These are phyloP conservation scores for Boloria selene DNA, from an alignment of 2,888 invertebrate genomes.

Conservation along the genomic window DNA sequence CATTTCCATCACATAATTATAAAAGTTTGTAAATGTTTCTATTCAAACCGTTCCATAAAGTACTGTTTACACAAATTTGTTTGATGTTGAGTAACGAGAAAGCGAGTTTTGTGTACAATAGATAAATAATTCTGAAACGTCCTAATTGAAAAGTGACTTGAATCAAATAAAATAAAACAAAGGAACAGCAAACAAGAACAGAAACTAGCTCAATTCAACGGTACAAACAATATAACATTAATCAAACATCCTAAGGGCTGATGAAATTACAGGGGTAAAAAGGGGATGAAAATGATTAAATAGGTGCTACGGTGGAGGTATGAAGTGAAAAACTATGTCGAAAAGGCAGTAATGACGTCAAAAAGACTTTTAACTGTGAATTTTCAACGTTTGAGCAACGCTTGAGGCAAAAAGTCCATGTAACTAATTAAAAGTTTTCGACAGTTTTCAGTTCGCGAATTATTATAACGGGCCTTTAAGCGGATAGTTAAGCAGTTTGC, in stretches of 20 bases:
- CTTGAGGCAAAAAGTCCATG: conserved; percentile 27
- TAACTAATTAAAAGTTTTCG: conserved; percentile 38
- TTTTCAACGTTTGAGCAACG: conserved; percentile 24
- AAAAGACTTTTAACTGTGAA: conserved; percentile 19
- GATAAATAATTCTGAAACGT: conserved; percentile 4
- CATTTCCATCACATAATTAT: conserved; percentile 23
- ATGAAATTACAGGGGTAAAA: conserved; percentile 34
- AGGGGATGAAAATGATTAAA: conserved; percentile 28
- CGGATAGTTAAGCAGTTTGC: conserved; percentile 19
- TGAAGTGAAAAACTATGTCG: conserved; percentile 24
- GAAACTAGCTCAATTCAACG: conserved; percentile 17
- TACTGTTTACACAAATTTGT: conserved; percentile 10
- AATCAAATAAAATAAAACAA: not conserved
- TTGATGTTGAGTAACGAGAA: conserved; percentile 6
- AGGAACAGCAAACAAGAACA: conserved; percentile 10
- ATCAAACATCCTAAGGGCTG: conserved; percentile 20
- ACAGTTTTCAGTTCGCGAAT: conserved; percentile 22
- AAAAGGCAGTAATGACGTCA: conserved; percentile 27
- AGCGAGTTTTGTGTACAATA: not conserved
- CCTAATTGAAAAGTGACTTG: conserved; percentile 7
- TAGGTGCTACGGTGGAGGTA: conserved; percentile 10
- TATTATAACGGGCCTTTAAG: conserved; percentile 29
- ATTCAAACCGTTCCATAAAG: not conserved
- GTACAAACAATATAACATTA: conserved; percentile 17
- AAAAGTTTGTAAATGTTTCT: conserved; percentile 20